Base-by-base conservation (phyloP, 2,888 invertebrate genomes). In the Physocephala rufipes region DNA sequence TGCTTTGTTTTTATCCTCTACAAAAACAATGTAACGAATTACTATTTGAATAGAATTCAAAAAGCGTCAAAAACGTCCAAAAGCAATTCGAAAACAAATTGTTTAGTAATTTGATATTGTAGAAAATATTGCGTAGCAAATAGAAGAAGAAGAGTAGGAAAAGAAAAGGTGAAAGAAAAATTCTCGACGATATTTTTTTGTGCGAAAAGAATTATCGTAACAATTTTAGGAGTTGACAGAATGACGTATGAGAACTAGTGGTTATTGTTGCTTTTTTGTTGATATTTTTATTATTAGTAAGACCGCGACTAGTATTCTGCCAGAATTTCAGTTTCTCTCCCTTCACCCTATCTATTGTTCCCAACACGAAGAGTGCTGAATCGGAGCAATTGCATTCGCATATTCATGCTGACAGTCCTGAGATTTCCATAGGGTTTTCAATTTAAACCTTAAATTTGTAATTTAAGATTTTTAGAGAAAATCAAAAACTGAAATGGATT, bases 21-120 rank as follows among this genome's bases (percentile, higher is more conserved):
- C 36, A 36, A 36, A 4, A 36, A 36, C 9, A 9, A 7, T 36
- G 36, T 36, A 36, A 36, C 36, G 36, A 9, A 36, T 9, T 9
- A 36, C 53, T 30, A 69, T 62, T 53, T 53, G 63, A 28, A 70
- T 26, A 26, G 26, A 26, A 26, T 24, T 26, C 24, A 26, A 26
- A 55, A 55, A 55, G 19, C 19, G 24, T n/a, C n/a, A 55, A 26
- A 2, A 51, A 51, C 15, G 45, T 43, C 58, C 21, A 15, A 47
- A 28, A 51, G 19, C 36, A 19, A 3, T 21, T 30, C 24, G 7
- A 59, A 51, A 70, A 72, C 62, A 72, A 72, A 72, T 72, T 45
- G 72, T 55, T 67, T 53, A 49, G 72, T 70, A 72, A 72, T 67
- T 72, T 62, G 62, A 72, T 72, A 72, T 36, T 16, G 24, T 12